These are phyloP conservation scores for Hyles vespertilio DNA, from an alignment of 1,140 invertebrate species.

Conservation along the genomic window DNA sequence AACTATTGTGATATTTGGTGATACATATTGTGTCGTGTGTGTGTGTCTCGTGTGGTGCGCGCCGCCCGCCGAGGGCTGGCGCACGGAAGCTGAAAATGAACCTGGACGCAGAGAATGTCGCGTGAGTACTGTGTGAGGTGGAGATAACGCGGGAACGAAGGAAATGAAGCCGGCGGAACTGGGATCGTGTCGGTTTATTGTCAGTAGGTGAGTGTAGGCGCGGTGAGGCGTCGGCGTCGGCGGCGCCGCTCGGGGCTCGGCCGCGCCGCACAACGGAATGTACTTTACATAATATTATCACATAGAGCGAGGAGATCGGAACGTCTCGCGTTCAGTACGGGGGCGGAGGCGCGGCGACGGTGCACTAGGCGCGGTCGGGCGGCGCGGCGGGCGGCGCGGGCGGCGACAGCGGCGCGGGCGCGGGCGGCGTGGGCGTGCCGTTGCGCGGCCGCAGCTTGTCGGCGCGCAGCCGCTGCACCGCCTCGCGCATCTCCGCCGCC, in stretches of 20 bases:
- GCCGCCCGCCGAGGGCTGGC: slow-evolving; percentile 23
- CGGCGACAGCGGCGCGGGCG: slow-evolving; percentile 15
- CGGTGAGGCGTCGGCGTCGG: slow-evolving; percentile 6
- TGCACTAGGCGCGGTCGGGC: slow-evolving; percentile 41
- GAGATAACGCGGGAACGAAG: slow-evolving; percentile 7
- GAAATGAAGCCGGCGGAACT: too few relatives aligned
- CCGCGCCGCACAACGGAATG: slow-evolving; percentile 40
- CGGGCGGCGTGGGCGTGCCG: slow-evolving; percentile 58
- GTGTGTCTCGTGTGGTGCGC: slow-evolving; percentile 26
- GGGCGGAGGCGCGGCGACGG: slow-evolving; percentile 7
- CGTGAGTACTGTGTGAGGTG: background rate
- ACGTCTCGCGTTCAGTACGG: slow-evolving; percentile 17
- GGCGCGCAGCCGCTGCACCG: slow-evolving; percentile 74
- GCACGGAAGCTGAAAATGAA: slow-evolving; percentile 42
- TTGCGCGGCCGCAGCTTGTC: slow-evolving; percentile 53
- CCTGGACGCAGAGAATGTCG: slow-evolving; percentile 8
- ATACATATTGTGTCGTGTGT: slow-evolving; percentile 31
- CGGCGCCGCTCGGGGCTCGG: slow-evolving; percentile 23
- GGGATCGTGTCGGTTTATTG: slow-evolving; percentile 34
- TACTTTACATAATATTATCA: slow-evolving; percentile 59
- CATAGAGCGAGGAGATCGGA: slow-evolving; percentile 50
- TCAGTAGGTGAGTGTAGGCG: slow-evolving; percentile 57
- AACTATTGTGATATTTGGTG: slow-evolving; percentile 74
- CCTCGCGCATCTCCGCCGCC: slow-evolving; percentile 76
- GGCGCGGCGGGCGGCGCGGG: slow-evolving; percentile 31